phyloP scores from a whole-genome alignment of 2,888 invertebrate species.

The Carcina quercana region DNA sequence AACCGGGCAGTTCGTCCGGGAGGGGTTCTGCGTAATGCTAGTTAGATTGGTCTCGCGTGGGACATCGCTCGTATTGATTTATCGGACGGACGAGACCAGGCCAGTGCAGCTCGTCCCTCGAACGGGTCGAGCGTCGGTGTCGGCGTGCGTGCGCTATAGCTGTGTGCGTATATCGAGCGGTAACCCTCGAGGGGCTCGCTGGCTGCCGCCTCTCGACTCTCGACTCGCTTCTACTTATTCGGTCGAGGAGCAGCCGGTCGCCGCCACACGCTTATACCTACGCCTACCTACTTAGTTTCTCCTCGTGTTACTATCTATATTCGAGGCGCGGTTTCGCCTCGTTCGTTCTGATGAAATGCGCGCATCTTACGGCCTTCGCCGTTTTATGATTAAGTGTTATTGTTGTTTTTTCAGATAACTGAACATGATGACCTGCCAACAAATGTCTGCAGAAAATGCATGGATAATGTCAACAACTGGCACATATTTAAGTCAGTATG shows the following conservation, averaged over 20 bases:
- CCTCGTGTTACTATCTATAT: constrained; percentile 57
- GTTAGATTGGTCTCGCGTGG: constrained; percentile 48
- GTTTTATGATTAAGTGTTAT: constrained; percentile 59
- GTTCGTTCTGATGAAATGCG: constrained; percentile 63
- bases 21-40: constrained; percentile 55
- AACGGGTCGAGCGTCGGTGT: constrained; percentile 63
- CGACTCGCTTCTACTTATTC: constrained; percentile 71
- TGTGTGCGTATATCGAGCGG: constrained; percentile 71
- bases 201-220: constrained; percentile 68
- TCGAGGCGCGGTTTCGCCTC: constrained; percentile 64
- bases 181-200: constrained; percentile 71
- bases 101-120: constrained; percentile 61
- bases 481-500: constrained; percentile 78
- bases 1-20: constrained; percentile 63
- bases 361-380: constrained; percentile 56
- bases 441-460: constrained; percentile 77
- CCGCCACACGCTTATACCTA: constrained; percentile 59
- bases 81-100: constrained; percentile 70
- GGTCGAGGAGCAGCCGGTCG: constrained; percentile 66
- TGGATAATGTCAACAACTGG: constrained; percentile 79
- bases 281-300: constrained; percentile 70
- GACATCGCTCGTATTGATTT: constrained; percentile 67
- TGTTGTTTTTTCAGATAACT: constrained; percentile 75
- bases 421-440: constrained; percentile 78
- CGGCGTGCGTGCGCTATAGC: constrained; percentile 59